These are phyloP conservation scores for Nephotettix cincticeps DNA, from an alignment of 1,140 invertebrate genomes.

Conservation along the genomic window DNA sequence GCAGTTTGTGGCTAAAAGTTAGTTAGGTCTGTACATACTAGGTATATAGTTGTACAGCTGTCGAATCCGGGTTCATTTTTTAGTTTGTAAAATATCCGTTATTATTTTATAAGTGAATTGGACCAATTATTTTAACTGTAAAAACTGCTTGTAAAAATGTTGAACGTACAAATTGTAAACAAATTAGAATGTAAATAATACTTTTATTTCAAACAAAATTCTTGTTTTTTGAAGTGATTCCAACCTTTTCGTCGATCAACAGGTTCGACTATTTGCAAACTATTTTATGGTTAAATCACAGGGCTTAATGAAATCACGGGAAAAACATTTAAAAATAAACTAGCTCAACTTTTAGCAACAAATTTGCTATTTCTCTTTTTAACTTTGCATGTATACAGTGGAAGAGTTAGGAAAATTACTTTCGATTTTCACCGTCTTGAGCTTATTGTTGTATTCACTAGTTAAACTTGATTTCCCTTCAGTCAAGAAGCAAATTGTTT, in stretches of 20 bases:
- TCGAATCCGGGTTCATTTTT: conserved; percentile 9
- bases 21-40: conserved; percentile 22
- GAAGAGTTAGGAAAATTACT: neutral
- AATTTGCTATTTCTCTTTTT: conserved; percentile 8
- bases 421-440: conserved; percentile 3
- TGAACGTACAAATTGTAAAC: conserved; percentile 4
- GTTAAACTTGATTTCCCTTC: neutral
- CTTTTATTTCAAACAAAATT: too few species aligned
- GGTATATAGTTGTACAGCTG: conserved; percentile 19
- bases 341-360: conserved; percentile 22
- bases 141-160: conserved; percentile 20
- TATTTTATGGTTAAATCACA: too few species aligned
- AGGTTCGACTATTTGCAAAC: too few species aligned
- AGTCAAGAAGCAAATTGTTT: neutral
- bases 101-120: conserved; percentile 23
- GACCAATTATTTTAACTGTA: conserved; percentile 26
- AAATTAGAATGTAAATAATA: conserved; percentile 2
- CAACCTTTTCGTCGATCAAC: too few species aligned
- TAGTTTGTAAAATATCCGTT: conserved; percentile 26
- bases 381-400: neutral
- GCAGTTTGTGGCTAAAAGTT: conserved; percentile 17
- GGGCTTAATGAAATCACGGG: too few species aligned
- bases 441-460: conserved; percentile 10
- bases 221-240: too few species aligned
- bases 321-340: neutral